Evolutionary conservation across 2,888 invertebrate genomes (phyloP).

Genomic region (Phengaris arion): DNA sequence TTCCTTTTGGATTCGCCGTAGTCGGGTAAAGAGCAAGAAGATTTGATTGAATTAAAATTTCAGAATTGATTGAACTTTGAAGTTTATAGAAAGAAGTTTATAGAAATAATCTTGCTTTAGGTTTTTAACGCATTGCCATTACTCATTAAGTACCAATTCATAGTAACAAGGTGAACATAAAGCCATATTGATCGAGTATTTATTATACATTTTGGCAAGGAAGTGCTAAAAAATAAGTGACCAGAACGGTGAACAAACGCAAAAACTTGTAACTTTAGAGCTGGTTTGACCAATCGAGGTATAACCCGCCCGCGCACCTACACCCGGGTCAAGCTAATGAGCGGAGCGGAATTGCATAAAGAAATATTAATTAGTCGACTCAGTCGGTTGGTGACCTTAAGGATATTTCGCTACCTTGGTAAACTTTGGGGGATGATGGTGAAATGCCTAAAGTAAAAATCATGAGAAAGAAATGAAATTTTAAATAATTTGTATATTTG

Average conservation of each 20-base stretch:
- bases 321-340: constrained; percentile 22
- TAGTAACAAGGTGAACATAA: constrained; percentile 14
- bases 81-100: no score
- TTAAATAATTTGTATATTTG: no score
- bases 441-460: no score
- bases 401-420: background rate
- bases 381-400: background rate
- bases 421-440: background rate
- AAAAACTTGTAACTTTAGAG: constrained; percentile 70
- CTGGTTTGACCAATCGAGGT: constrained; percentile 65
- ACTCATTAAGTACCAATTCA: background rate
- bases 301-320: constrained; percentile 47
- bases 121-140: no score
- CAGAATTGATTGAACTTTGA: no score
- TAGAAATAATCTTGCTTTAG: no score
- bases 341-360: constrained; percentile 29
- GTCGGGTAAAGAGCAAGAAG: no score
- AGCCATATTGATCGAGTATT: constrained; percentile 25
- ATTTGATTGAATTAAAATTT: no score
- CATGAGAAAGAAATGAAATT: no score
- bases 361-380: constrained; percentile 8
- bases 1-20: no score
- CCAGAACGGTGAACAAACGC: constrained; percentile 50
- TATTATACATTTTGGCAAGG: constrained; percentile 51
- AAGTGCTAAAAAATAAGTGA: constrained; percentile 57